phyloP scores from a whole-genome alignment of 2,888 invertebrate genomes.

The Cacoxenus indagator region DNA sequence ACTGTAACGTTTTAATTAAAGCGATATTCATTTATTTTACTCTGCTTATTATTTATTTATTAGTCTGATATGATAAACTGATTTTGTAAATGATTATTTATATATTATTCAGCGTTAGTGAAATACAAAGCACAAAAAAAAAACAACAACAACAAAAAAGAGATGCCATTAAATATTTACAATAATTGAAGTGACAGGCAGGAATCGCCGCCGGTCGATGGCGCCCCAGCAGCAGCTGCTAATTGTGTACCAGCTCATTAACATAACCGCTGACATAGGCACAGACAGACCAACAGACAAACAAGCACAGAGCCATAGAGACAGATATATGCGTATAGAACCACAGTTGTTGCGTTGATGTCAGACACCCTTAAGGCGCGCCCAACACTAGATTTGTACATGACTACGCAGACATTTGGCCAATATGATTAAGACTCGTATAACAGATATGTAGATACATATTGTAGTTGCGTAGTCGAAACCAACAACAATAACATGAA shows the following conservation, averaged over 20 bases:
- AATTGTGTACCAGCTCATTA: slow-evolving; percentile 63
- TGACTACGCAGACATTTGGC: not conserved
- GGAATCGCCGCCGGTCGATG: slow-evolving; percentile 33
- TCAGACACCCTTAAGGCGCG: too few relatives aligned
- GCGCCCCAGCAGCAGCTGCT: slow-evolving; percentile 56
- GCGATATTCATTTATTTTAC: slow-evolving; percentile 46
- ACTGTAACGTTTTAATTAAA: slow-evolving; percentile 40
- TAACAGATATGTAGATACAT: slow-evolving; percentile 47
- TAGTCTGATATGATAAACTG: slow-evolving; percentile 53
- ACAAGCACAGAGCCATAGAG: not conserved
- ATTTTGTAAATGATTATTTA: slow-evolving; percentile 54
- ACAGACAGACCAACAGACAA: slow-evolving; percentile 39
- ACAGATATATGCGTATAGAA: too few relatives aligned
- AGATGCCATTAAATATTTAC: slow-evolving; percentile 56
- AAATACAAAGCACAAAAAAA: not conserved
- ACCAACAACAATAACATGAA: slow-evolving; percentile 37
- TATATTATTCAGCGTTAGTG: not conserved
- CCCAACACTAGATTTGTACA: not conserved
- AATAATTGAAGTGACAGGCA: slow-evolving; percentile 62
- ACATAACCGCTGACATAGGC: slow-evolving; percentile 56
- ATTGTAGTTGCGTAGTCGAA: slow-evolving; percentile 47
- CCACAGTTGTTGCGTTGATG: too few relatives aligned
- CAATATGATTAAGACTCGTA: not conserved
- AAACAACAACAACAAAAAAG: not conserved
- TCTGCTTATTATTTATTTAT: slow-evolving; percentile 52